Evolutionary conservation across 2,888 invertebrate genomes (phyloP), one percentile per base, ranked within the genome.

Genomic region (Scrobipalpa atriplicella): DNA sequence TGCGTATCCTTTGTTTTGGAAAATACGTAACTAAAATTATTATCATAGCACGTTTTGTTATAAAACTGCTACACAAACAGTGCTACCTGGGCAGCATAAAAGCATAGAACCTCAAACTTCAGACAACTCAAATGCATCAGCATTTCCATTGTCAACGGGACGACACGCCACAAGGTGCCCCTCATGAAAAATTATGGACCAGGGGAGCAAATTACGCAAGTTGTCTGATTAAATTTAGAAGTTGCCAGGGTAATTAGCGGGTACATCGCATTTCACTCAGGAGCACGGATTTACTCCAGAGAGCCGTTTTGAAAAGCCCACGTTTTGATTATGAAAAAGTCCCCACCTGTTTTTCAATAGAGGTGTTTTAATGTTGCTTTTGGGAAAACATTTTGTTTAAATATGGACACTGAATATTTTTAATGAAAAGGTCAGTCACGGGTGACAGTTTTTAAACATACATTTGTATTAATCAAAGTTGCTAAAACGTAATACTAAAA

Each of bases 201-300:
- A 79, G 72, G 70, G 72, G 79, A 77, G 87, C 80, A 85, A 87
- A 88, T 90, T 87, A 85, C 82, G 78, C 77, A 91, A 92, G 81
- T 92, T 90, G 87, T 82, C 84, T 92, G 89, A 91, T 92, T 92
- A 92, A 92, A 92, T 92, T 91, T 90, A 87, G 86, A 92, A 92
- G 90, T 92, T 92, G 84, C 76, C 78, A 71, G 75, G 70, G 85
- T 92, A 92, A 92, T 92, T 92, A 92, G 86, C 73, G 76, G 73
- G 80, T 79, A 92, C 92, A 92, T 87, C 82, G 88, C 88, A 89
- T 89, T 92, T 90, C 92, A 92, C 92, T 92, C 91, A 87, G 87
- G 71, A 64, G 18, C 72, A 75, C 60, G 75, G 80, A 78, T 78
- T 79, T 76, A 75, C 79, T 67, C 70, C 13, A 18, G 71, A 65